phyloP scores from a whole-genome alignment of 2,888 invertebrate species.

The Rotaria magnacalcarata region DNA sequence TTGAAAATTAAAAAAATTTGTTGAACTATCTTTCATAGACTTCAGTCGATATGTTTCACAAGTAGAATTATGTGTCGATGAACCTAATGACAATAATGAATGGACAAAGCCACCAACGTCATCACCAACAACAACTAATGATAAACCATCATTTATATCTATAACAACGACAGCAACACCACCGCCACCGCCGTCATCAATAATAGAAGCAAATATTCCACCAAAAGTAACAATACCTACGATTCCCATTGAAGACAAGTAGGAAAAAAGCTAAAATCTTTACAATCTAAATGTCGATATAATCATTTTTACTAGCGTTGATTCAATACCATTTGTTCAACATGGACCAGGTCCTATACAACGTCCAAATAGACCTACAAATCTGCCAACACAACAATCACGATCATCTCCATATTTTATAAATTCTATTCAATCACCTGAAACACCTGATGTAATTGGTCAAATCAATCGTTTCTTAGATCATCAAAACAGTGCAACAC shows the following conservation, averaged over 20 bases:
- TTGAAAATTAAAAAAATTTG: no score
- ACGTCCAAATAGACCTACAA: background rate
- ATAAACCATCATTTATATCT: background rate
- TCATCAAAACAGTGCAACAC: background rate
- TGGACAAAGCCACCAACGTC: background rate
- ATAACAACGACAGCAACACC: background rate
- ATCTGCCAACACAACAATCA: background rate
- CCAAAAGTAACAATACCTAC: background rate
- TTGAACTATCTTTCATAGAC: background rate
- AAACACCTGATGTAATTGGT: slow-evolving; percentile 16
- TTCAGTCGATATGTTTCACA: slow-evolving; percentile 2
- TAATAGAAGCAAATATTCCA: background rate
- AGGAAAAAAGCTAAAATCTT: background rate
- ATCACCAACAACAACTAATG: background rate
- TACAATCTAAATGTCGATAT: background rate
- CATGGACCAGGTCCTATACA: slow-evolving; percentile 8
- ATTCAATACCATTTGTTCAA: background rate
- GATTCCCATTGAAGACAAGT: background rate
- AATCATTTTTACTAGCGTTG: background rate
- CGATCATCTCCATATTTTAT: background rate
- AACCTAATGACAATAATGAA: background rate
- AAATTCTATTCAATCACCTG: background rate
- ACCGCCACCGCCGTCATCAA: background rate
- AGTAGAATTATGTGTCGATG: background rate
- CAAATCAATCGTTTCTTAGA: slow-evolving; percentile 14